Base-by-base conservation (phyloP, 2,113 vertebrate genomes). In the Hystrix brachyura region DNA sequence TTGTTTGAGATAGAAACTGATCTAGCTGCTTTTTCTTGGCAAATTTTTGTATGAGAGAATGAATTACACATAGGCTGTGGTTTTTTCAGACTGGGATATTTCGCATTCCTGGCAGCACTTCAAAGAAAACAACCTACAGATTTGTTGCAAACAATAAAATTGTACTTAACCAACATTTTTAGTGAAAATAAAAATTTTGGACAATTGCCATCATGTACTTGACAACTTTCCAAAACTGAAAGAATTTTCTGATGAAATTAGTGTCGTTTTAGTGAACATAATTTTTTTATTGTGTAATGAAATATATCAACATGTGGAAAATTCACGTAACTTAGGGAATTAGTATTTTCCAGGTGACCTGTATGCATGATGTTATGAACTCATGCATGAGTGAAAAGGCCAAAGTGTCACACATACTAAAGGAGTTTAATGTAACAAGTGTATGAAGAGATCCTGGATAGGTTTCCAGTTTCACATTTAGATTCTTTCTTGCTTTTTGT, bases 81-180 rank as follows among this genome's bases (percentile, higher is more conserved):
- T 72, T 48, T 87, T 74, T 80, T 82, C 59, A 80, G 34, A 81
- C 43, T 60, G 69, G 21, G n/a, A 46, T 87, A 10, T 57, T 76
- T 82, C 3, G 12, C 51, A 86, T 79, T 34, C 15, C 29, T 76
- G 72, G 46, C 3, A 3, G 15, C 27, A 57, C 17, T 81, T 80
- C 57, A 91, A 79, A 55, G 53, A 65, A 94, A 55, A 84, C n/a
- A 96, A 34, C 53, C 87, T 83, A 55, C 11, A 29, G 15, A 29
- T 89, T 69, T 94, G 10, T 84, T 89, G 85, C 46, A 84, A 92
- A 69, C 69, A 78, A 65, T 60, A 53, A 81, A 43, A 25, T 81
- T 74, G 51, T 55, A 86, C 48, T 93, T 88, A 71, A 29, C 43
- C 25, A 72, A 29, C 51, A 51, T 86, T 78, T 95, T 81, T 59